These are phyloP conservation scores for Tetragnatha versicolor DNA, from an alignment of 1,140 invertebrate species.

Conservation along the genomic window DNA sequence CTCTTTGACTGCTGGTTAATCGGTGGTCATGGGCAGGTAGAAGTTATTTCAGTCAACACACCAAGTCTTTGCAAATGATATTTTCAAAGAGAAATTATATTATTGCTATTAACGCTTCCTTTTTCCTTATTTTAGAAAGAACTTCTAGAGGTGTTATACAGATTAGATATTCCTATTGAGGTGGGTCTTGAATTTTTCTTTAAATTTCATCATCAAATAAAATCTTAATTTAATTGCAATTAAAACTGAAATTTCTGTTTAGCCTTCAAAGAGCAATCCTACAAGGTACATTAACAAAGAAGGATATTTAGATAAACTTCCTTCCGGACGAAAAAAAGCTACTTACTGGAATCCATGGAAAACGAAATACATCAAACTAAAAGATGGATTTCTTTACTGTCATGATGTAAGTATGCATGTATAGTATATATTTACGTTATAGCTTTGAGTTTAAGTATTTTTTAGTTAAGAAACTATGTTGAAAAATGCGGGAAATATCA, in stretches of 20 bases:
- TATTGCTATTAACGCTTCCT: no score
- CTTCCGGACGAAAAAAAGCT: conserved; percentile 68
- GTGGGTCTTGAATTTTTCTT: conserved; percentile 8
- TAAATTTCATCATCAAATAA: background rate
- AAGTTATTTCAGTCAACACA: no score
- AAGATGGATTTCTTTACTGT: conserved; percentile 67
- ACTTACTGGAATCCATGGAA: conserved; percentile 72
- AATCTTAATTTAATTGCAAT: background rate
- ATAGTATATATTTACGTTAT: no score
- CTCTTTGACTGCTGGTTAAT: no score
- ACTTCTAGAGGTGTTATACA: conserved; percentile 24
- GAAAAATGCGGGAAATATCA: no score
- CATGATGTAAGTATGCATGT: conserved; percentile 65
- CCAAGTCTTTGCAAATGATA: no score
- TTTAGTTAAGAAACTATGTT: no score
- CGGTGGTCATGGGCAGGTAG: no score
- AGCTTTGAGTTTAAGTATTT: no score
- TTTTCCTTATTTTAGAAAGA: conserved; percentile 15
- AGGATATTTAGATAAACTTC: conserved; percentile 68
- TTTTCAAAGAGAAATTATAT: no score
- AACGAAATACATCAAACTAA: conserved; percentile 67
- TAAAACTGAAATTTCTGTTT: background rate
- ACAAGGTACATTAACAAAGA: conserved; percentile 59
- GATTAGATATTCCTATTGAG: conserved; percentile 18
- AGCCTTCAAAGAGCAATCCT: conserved; percentile 22